A percentile compares a stretch with the other conserved stretches of the same genome.
Evolutionary conservation across 2,797 vertebrate species (phyloP).

Genomic region (Gymnodraco acuticeps): DNA sequence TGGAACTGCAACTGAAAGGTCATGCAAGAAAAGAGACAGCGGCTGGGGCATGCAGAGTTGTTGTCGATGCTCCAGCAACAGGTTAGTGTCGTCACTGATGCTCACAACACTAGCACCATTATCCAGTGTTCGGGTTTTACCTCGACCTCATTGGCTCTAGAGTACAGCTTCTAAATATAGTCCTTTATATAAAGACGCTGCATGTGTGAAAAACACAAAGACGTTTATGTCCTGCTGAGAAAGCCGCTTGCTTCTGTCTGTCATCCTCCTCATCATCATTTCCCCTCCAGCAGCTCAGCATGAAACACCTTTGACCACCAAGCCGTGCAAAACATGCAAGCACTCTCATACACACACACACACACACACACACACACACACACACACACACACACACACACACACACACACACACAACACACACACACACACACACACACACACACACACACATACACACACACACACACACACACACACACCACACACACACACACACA

Average conservation of each 20-base stretch:
- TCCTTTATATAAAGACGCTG: conserved; percentile 37
- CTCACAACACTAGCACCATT: neutral
- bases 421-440: neutral
- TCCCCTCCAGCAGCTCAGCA: conserved; percentile 65
- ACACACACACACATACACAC: neutral
- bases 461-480: neutral
- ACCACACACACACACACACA: too few species aligned
- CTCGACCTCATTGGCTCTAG: neutral
- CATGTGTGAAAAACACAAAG: conserved; percentile 57
- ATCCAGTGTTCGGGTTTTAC: conserved; percentile 7
- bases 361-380: neutral
- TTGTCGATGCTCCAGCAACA: neutral
- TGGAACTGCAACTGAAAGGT: neutral
- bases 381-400: neutral
- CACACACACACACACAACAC: neutral
- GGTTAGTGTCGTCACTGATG: neutral
- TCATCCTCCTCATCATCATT: conserved; percentile 71
- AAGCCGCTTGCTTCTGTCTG: conserved; percentile 63
- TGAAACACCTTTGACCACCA: conserved; percentile 40
- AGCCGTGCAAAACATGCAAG: conserved; percentile 6
- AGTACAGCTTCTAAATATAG: conserved; percentile 50
- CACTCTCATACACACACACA: neutral
- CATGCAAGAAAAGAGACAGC: neutral
- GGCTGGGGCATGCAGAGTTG: neutral
- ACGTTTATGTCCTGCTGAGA: conserved; percentile 63